These are phyloP conservation scores for Acanthisitta chloris DNA, from an alignment of 2,113 vertebrate species.

Conservation along the genomic window DNA sequence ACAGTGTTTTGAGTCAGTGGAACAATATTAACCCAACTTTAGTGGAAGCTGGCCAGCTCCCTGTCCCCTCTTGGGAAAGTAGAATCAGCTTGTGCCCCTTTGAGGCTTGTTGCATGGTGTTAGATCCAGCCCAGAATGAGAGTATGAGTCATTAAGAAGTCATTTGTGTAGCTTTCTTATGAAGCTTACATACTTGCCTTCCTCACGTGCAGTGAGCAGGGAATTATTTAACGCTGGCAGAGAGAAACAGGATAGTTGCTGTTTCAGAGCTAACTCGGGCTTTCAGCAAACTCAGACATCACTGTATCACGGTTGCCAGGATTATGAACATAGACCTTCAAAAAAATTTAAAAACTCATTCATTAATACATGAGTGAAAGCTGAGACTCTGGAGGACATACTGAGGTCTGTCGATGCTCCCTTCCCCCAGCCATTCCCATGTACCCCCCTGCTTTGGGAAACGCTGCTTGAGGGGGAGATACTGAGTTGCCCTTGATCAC, in stretches of 20 bases:
- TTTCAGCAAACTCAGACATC: conserved; percentile 27
- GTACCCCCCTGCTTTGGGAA: conserved; percentile 61
- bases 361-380: conserved; percentile 13
- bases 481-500: conserved; percentile 73
- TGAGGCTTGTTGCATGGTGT: background rate
- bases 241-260: conserved; percentile 29
- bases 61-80: background rate
- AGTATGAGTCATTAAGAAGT: conserved; percentile 22
- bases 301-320: background rate
- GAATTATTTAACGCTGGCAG: conserved; percentile 30
- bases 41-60: background rate
- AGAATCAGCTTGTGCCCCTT: background rate
- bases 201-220: background rate
- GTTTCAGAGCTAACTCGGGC: background rate
- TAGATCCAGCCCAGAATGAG: conserved; percentile 42
- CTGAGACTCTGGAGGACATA: conserved; percentile 42
- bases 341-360: background rate
- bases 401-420: conserved; percentile 11
- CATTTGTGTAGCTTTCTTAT: background rate
- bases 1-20: background rate
- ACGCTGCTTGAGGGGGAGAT: conserved; percentile 61
- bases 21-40: background rate
- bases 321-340: background rate
- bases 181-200: conserved; percentile 14
- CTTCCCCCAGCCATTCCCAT: conserved; percentile 56